phyloP scores from a whole-genome alignment of 2,797 vertebrate species.

The Garrulus glandarius region DNA sequence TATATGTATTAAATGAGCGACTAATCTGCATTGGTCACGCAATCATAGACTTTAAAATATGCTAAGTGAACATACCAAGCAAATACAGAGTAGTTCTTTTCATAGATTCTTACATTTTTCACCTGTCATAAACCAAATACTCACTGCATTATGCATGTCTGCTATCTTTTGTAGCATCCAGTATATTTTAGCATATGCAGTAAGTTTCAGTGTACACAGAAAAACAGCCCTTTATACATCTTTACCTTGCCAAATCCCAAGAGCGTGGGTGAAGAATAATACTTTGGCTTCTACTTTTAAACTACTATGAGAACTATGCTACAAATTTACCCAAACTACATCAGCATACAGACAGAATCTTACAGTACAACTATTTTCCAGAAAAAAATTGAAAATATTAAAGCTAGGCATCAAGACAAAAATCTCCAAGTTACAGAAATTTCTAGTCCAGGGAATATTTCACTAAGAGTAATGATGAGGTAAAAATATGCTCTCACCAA shows the following conservation, averaged over 20 bases:
- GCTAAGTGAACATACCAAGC: background rate
- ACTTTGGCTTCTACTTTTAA: background rate
- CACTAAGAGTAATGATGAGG: background rate
- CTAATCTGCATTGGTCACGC: background rate
- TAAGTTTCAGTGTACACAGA: background rate
- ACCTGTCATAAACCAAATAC: background rate
- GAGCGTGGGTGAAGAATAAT: background rate
- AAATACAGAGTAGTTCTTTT: background rate
- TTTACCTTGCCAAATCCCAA: background rate
- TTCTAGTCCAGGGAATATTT: background rate
- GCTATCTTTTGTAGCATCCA: background rate
- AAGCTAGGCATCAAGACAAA: background rate
- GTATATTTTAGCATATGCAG: background rate
- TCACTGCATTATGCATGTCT: background rate
- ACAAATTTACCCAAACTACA: background rate
- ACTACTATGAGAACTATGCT: background rate
- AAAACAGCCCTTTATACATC: background rate
- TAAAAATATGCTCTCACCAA: background rate
- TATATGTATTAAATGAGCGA: background rate
- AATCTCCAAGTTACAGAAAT: background rate
- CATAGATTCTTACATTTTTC: background rate
- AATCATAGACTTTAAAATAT: background rate
- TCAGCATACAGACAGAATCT: background rate
- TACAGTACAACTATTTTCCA: background rate
- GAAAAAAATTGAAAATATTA: background rate